phyloP scores from a whole-genome alignment of 2,797 vertebrate genomes.

The Nyctibius grandis region DNA sequence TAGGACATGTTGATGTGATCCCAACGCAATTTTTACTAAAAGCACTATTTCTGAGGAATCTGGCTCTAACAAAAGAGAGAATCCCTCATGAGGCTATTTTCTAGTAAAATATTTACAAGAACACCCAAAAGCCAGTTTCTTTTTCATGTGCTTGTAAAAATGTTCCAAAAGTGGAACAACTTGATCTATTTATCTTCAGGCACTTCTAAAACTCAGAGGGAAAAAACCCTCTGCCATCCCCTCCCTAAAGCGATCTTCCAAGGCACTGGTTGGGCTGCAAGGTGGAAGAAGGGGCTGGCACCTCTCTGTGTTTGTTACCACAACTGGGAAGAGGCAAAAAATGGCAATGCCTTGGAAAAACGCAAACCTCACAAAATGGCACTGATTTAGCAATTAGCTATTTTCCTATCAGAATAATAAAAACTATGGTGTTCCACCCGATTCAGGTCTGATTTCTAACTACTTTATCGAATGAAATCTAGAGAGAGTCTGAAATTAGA shows the following conservation, averaged over 20 bases:
- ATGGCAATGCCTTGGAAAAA: not conserved
- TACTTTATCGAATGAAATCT: not conserved
- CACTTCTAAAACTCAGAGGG: not conserved
- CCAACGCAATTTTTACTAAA: constrained; percentile 8
- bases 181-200: not conserved
- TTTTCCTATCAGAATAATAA: not conserved
- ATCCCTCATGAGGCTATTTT: not conserved
- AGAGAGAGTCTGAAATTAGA: not conserved
- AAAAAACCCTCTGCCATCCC: not conserved
- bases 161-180: not conserved
- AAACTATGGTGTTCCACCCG: not conserved
- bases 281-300: not conserved
- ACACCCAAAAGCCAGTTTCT: constrained; percentile 1
- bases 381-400: not conserved
- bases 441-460: not conserved
- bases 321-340: not conserved
- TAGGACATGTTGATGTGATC: not conserved
- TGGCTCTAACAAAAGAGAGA: not conserved
- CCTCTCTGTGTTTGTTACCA: accelerated
- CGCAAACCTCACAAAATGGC: not conserved
- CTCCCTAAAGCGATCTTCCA: not conserved
- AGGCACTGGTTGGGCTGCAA: not conserved
- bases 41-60: not conserved
- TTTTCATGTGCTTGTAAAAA: not conserved
- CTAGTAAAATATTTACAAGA: constrained; percentile 41